These are phyloP conservation scores for Jaculus jaculus DNA, from an alignment of 2,113 vertebrate genomes.

Conservation along the genomic window DNA sequence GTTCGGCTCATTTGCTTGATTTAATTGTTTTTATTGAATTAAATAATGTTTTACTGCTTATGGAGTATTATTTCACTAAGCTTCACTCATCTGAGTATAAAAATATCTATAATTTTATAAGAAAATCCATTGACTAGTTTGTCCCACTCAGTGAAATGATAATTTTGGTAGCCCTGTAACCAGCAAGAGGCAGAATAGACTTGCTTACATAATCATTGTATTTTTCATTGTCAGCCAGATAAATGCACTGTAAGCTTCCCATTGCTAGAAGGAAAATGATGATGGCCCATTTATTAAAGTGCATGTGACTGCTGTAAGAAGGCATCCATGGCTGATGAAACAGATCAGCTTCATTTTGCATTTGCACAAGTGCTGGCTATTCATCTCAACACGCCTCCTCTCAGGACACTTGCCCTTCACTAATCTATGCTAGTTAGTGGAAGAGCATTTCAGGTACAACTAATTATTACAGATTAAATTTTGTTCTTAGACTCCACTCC, in stretches of 20 bases:
- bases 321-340: constrained; percentile 57
- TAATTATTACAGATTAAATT: constrained; percentile 50
- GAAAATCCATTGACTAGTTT: constrained; percentile 28
- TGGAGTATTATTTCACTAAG: not conserved
- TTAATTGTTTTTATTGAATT: constrained; percentile 17
- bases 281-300: constrained; percentile 39
- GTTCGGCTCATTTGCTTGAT: not conserved
- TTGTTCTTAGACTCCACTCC: constrained; percentile 13
- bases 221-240: constrained; percentile 1
- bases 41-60: not conserved
- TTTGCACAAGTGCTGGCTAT: constrained; percentile 40
- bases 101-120: not conserved
- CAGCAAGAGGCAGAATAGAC: not conserved
- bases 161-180: not conserved
- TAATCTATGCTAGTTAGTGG: constrained; percentile 37
- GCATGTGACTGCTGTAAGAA: constrained; percentile 37
- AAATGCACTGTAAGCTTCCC: not conserved
- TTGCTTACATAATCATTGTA: not conserved
- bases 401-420: constrained; percentile 24
- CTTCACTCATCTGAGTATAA: not conserved
- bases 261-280: not conserved
- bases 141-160: not conserved
- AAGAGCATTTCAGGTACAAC: constrained; percentile 56
- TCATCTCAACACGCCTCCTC: constrained; percentile 12
- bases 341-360: not conserved